Evolutionary conservation across 2,113 vertebrate genomes (phyloP).

Genomic region (Electrona antarctica): DNA sequence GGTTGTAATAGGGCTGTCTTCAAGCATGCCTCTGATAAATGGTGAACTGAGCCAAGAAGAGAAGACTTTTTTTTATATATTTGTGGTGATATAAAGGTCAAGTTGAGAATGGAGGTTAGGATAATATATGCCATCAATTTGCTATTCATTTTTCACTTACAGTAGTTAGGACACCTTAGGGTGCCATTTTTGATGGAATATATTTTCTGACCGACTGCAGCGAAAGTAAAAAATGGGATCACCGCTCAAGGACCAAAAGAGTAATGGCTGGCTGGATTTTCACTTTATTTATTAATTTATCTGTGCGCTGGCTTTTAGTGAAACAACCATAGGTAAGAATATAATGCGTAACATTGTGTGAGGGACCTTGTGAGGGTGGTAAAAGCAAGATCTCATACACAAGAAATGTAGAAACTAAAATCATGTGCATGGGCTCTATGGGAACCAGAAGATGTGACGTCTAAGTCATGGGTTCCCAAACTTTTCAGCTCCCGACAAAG

Average conservation of each 20-base stretch:
- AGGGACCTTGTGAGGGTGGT: no score
- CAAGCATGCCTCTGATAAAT: constrained; percentile 28
- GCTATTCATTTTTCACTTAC: constrained; percentile 39
- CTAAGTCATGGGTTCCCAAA: no score
- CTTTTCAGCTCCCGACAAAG: no score
- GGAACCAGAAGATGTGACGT: no score
- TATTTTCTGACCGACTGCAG: constrained; percentile 30
- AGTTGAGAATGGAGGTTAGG: constrained; percentile 43
- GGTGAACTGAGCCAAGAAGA: constrained; percentile 3
- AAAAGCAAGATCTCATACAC: no score
- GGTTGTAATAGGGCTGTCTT: constrained; percentile 22
- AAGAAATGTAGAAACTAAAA: no score
- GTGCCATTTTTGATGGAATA: constrained; percentile 28
- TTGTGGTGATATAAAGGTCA: constrained; percentile 45
- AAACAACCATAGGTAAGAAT: neutral
- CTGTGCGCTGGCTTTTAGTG: neutral
- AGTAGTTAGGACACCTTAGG: constrained; percentile 22
- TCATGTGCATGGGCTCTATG: no score
- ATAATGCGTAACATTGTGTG: no score
- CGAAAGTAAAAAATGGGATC: constrained; percentile 10
- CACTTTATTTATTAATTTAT: constrained; percentile 15
- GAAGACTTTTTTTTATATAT: constrained; percentile 10
- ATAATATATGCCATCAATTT: constrained; percentile 56
- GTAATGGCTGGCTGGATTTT: constrained; percentile 8
- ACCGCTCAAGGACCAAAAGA: neutral